Evolutionary conservation across 2,888 invertebrate species (phyloP), one percentile per base, ranked within the genome.

Genomic region (Auanema sp.): DNA sequence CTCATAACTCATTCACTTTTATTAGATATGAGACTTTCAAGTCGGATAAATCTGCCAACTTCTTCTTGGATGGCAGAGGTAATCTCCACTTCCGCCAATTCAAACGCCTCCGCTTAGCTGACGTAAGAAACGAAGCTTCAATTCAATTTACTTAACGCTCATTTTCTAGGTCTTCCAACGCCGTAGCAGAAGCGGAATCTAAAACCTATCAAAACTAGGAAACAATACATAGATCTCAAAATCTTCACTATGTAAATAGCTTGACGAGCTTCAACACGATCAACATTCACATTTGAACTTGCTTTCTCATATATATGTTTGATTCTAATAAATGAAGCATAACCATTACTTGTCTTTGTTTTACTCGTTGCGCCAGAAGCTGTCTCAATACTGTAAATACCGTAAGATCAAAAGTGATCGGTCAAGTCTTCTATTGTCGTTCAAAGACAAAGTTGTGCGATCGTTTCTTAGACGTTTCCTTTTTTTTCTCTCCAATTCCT

Each of bases 1-100:
- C 16, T 5, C 3, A 47, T 47, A 16, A 47, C 8, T 63, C 42
- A 60, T 69, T 33, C 33, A 5, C 33, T 33, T 8, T 33, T 8
- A 33, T 62, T 50, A 70, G 70, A 60, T 73, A 72, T 52, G 74
- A 74, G 53, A 74, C 74, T 4, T 74, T 74, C 66, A 69, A 70
- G 60, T 69, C 69, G 21, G 71, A 74, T 57, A 72, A 70, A 64
- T 69, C 71, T 2, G 68, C 69, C 52, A 74, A 74, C 56, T 74
- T 74, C 58, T 47, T 74, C 44, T 67, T 64, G 41, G 74, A 74
- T 54, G 74, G 74, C 21, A 44, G 40, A 11, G 71, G 71, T 16
- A 68, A 70, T 55, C 54, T 74, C 33, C 65, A 66, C 21, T 74
- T 72, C 67, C 59, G 74, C 2, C 71, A 74, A 59, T 74, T 65